These are phyloP conservation scores for Pseudomyrmex concolor DNA, from an alignment of 1,140 invertebrate species.

Conservation along the genomic window DNA sequence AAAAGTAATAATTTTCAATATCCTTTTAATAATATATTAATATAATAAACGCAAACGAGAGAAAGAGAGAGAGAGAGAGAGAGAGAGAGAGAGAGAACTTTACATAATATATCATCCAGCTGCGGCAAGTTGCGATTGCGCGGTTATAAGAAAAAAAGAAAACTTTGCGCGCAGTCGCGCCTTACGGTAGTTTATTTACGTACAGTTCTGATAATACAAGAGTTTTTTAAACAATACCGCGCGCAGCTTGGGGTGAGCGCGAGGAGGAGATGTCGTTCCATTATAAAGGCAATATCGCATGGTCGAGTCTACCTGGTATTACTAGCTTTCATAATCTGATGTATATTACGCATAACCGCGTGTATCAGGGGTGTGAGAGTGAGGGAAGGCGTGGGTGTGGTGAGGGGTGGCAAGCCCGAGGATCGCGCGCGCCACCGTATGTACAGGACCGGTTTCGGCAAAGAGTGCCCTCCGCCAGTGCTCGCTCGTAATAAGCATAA, in stretches of 20 bases:
- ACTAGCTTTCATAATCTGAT: slow-evolving; percentile 82
- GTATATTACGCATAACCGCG: slow-evolving; percentile 77
- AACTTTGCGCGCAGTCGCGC: background rate
- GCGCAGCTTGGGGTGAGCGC: slow-evolving; percentile 55
- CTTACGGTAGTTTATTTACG: slow-evolving; percentile 31
- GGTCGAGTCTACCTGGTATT: slow-evolving; percentile 76
- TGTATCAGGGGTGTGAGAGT: slow-evolving; percentile 71
- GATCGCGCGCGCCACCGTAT: slow-evolving; percentile 63
- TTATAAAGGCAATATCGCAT: slow-evolving; percentile 81
- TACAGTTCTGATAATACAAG: slow-evolving; percentile 49
- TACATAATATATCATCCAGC: background rate
- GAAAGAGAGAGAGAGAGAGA: no score
- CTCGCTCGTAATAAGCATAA: slow-evolving; percentile 85
- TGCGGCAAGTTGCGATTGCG: background rate
- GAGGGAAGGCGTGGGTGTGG: slow-evolving; percentile 41
- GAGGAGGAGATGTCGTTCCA: slow-evolving; percentile 77
- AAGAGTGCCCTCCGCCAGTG: slow-evolving; percentile 74
- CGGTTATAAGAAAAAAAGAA: background rate
- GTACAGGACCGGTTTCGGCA: slow-evolving; percentile 73
- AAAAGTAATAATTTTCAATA: slow-evolving; percentile 31
- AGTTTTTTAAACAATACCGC: slow-evolving; percentile 56
- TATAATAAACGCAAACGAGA: slow-evolving; percentile 2
- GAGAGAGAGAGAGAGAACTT: background rate
- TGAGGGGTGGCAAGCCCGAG: slow-evolving; percentile 47
- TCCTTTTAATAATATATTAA: slow-evolving; percentile 4